Base-by-base conservation (phyloP, 92 coral and sea anemone genomes). In the Palythoa heliodiscus region DNA sequence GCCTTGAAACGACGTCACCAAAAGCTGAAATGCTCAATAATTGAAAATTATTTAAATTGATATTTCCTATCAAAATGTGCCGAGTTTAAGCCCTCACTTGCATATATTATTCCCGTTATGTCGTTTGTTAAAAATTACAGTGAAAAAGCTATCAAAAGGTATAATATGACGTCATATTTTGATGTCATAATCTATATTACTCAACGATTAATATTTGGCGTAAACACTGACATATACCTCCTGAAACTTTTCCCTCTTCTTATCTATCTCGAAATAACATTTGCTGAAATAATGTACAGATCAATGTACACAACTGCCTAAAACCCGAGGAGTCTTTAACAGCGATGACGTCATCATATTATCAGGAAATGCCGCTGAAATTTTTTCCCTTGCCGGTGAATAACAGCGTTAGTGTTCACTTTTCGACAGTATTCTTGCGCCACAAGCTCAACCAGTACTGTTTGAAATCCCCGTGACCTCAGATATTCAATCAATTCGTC, bases 401-500 rank as follows among this genome's bases (percentile, higher is more conserved):
- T 70, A 70, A 70, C 75, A 70, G 75, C 50, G 19, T 37, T 47
- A 73, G 57, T 73, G 77, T 43, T 73, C 14, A 73, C 77, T 73
- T 47, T 20, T 73, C 77, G 39, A 71, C 76, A 71, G 76, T 71
- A 37, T 37, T 71, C 25, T 71, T 71, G 76, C 76, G 83, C 82
- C 17, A 60, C 69, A 52, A 92, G 66, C 70, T 77, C 78, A 35
- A 84, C 69, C 9, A 75, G 24, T 64, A 88, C 64, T 72, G 73
- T 22, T 85, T 72, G 50, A 43, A 43, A 43, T 43, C 50, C 50
- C 50, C 7, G 50, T 43, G 50, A 43, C 50, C 7, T 43, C 50
- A 3, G 76, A 71, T 77, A 61, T 76, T 69, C 29, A 24, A 89
- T 77, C 55, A 89, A 84, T 40, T 61, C 88, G 13, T 76, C 67